These are phyloP conservation scores for Meleagris gallopavo DNA, from an alignment of 2,113 vertebrate genomes.

Conservation along the genomic window DNA sequence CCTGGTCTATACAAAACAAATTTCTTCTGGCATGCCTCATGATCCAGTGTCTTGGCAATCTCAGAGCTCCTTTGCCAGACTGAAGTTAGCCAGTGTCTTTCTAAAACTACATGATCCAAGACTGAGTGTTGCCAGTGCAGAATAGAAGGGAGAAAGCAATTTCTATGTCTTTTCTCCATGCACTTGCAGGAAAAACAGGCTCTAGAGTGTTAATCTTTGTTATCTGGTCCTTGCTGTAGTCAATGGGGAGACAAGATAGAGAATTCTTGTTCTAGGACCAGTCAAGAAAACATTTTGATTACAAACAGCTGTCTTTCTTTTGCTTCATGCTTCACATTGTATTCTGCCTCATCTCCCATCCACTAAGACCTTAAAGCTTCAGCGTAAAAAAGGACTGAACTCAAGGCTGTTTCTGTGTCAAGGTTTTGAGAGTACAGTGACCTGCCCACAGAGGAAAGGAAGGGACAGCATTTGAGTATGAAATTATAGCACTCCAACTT, in stretches of 20 bases:
- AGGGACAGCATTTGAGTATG: neutral
- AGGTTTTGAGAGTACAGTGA: neutral
- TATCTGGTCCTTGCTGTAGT: neutral
- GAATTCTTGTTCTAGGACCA: neutral
- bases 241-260: neutral
- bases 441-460: neutral
- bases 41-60: neutral
- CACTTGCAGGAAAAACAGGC: neutral
- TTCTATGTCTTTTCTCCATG: neutral
- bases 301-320: neutral
- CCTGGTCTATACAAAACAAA: neutral
- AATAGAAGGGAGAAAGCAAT: neutral
- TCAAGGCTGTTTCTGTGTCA: neutral
- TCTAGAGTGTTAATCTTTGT: neutral
- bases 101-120: neutral
- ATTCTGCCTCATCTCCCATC: neutral
- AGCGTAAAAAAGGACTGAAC: neutral
- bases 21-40: fast-evolving
- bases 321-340: neutral
- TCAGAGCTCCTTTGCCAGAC: neutral
- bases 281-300: neutral
- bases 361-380: neutral
- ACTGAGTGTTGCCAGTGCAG: fast-evolving
- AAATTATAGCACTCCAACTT: neutral
- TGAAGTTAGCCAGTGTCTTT: neutral